A percentile compares a stretch with the other conserved stretches of the same genome.
phyloP scores from a whole-genome alignment of 2,113 vertebrate species.

The Corythornis madagascariensis region DNA sequence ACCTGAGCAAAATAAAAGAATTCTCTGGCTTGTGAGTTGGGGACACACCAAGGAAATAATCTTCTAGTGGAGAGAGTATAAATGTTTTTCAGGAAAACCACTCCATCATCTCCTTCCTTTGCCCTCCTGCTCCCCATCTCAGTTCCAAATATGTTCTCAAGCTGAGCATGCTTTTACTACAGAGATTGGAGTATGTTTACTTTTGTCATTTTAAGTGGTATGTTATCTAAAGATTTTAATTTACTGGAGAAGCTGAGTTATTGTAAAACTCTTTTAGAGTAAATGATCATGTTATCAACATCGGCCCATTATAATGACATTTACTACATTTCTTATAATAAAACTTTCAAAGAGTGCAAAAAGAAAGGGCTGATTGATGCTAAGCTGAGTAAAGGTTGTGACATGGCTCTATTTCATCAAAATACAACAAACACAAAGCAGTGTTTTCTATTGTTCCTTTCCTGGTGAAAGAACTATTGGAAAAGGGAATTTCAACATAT shows the following conservation, averaged over 20 bases:
- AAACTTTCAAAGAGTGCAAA: constrained; percentile 45
- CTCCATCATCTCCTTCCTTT: neutral
- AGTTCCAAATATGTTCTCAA: neutral
- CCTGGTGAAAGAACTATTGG: neutral
- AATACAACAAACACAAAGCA: constrained; percentile 45
- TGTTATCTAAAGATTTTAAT: constrained; percentile 42
- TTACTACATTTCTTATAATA: constrained; percentile 62
- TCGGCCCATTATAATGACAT: constrained; percentile 53
- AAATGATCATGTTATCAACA: constrained; percentile 55
- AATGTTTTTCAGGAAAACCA: neutral
- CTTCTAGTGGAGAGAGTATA: neutral
- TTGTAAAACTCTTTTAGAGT: constrained; percentile 23
- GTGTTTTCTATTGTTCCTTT: constrained; percentile 12
- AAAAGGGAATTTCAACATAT: constrained; percentile 32
- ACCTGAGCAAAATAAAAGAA: neutral
- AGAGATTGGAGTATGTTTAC: neutral
- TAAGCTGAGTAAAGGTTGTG: constrained; percentile 58
- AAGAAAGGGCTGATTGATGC: constrained; percentile 51
- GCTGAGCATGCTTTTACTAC: neutral
- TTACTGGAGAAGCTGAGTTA: neutral
- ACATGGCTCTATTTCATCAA: constrained; percentile 49
- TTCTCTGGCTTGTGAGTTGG: neutral
- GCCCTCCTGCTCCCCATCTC: neutral
- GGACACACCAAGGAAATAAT: neutral
- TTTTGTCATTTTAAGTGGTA: constrained; percentile 35